Conservation (phyloP, 2,113 vertebrate species). For the Mormyrus lacerda region DNA sequence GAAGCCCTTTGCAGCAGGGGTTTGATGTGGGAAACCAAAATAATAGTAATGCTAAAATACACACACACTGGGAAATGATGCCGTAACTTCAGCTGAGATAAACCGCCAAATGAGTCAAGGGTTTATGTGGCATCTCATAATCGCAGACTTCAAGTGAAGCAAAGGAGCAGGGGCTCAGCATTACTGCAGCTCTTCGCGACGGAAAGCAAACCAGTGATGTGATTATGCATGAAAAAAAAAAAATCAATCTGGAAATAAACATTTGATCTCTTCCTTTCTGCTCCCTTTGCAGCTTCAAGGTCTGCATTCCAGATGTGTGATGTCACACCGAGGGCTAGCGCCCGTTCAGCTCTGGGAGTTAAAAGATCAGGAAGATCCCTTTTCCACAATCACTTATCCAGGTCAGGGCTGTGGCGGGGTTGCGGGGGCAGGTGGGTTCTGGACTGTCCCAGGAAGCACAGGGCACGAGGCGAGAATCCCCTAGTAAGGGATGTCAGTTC, state of each 20-base stretch:
- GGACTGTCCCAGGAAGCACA: not conserved
- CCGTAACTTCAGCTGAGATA: not conserved
- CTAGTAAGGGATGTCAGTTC: not conserved
- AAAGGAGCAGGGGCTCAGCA: not conserved
- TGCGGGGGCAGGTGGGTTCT: no score
- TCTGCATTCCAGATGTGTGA: conserved; percentile 3
- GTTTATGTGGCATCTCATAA: not conserved
- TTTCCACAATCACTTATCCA: not conserved
- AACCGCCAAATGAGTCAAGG: not conserved
- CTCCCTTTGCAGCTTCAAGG: not conserved
- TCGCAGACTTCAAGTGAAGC: not conserved
- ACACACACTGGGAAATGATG: not conserved
- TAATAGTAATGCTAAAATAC: not conserved
- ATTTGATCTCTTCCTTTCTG: not conserved
- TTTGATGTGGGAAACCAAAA: not conserved
- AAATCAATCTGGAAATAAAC: not conserved
- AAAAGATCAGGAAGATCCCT: not conserved
- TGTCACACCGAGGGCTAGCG: not conserved
- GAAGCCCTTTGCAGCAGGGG: not conserved
- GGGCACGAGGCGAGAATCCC: not conserved
- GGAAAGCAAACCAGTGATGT: not conserved
- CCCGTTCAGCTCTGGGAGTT: not conserved
- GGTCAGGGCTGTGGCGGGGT: not conserved
- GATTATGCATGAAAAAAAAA: not conserved
- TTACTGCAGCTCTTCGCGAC: not conserved